Percentiles rank a stretch among this genome's conserved stretches.
phyloP scores from a whole-genome alignment of 2,113 vertebrate genomes.

The Sorex araneus region DNA sequence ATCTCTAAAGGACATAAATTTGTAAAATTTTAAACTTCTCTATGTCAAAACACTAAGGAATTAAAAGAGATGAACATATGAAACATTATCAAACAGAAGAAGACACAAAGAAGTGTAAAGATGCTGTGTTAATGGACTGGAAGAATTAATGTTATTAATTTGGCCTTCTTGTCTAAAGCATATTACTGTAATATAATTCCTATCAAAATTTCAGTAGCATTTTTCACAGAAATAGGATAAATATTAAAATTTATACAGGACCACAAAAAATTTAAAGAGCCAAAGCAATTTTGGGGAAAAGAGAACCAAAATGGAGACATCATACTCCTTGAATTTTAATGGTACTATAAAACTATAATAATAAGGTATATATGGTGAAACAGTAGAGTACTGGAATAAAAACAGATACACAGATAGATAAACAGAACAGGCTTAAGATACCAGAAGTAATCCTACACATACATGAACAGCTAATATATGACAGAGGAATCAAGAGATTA shows the following conservation, averaged over 20 bases:
- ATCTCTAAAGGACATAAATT: conserved; percentile 13
- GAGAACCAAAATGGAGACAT: neutral
- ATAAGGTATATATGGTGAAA: neutral
- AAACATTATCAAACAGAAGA: neutral
- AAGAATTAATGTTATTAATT: neutral
- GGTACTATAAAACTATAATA: neutral
- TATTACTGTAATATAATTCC: neutral
- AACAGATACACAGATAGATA: neutral
- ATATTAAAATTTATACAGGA: neutral
- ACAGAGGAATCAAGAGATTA: neutral
- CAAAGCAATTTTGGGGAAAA: neutral
- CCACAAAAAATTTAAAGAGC: neutral
- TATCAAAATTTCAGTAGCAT: neutral
- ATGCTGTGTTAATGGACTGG: neutral
- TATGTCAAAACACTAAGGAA: conserved; percentile 18
- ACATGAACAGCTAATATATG: neutral
- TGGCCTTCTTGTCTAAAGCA: neutral
- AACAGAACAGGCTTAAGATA: neutral
- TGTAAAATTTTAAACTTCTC: conserved; percentile 32
- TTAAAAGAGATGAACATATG: conserved; percentile 12
- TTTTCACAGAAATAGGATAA: neutral
- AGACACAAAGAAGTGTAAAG: neutral
- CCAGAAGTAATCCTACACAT: neutral
- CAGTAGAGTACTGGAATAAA: neutral
- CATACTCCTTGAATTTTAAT: neutral